Evolutionary conservation across 2,888 invertebrate species (phyloP).

Genomic region (Hemicrepidius hirtus): DNA sequence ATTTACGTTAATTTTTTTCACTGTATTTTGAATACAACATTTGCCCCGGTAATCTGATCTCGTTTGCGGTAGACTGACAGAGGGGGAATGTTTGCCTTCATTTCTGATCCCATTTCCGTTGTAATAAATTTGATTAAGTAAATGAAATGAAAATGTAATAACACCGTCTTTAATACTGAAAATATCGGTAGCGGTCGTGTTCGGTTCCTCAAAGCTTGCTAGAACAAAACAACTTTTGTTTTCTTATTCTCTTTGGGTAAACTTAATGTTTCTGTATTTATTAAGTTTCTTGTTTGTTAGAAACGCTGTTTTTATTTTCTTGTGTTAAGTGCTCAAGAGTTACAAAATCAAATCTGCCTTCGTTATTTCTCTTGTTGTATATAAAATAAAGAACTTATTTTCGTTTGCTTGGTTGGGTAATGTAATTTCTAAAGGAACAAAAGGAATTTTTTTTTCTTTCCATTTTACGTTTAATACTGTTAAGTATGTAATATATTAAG

Average conservation of each 20-base stretch:
- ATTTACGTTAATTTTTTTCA: background rate
- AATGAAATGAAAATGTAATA: slow-evolving; percentile 34
- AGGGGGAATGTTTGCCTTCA: slow-evolving; percentile 6
- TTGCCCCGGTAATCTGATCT: slow-evolving; percentile 18
- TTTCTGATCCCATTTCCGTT: slow-evolving; percentile 14
- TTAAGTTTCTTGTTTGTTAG: slow-evolving; percentile 1
- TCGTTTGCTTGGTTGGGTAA: too few relatives aligned
- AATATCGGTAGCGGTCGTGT: slow-evolving; percentile 14
- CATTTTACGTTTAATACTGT: too few relatives aligned
- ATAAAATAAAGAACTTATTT: too few relatives aligned
- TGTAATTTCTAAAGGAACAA: too few relatives aligned
- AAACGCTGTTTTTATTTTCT: background rate
- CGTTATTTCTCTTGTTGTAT: too few relatives aligned
- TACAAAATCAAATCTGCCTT: too few relatives aligned
- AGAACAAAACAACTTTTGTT: slow-evolving; percentile 7
- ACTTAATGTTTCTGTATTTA: background rate
- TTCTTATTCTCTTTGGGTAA: background rate
- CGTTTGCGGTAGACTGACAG: slow-evolving; percentile 4
- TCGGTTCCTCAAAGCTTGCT: background rate
- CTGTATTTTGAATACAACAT: background rate
- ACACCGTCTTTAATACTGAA: slow-evolving; percentile 14
- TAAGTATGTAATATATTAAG: too few relatives aligned
- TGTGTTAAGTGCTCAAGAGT: background rate
- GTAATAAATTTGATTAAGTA: slow-evolving; percentile 31
- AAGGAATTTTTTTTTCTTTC: too few relatives aligned